Evolutionary conservation across 2,888 invertebrate species (phyloP), one percentile per base, ranked within the genome.

Genomic region (Pristionchus fissidentatus): DNA sequence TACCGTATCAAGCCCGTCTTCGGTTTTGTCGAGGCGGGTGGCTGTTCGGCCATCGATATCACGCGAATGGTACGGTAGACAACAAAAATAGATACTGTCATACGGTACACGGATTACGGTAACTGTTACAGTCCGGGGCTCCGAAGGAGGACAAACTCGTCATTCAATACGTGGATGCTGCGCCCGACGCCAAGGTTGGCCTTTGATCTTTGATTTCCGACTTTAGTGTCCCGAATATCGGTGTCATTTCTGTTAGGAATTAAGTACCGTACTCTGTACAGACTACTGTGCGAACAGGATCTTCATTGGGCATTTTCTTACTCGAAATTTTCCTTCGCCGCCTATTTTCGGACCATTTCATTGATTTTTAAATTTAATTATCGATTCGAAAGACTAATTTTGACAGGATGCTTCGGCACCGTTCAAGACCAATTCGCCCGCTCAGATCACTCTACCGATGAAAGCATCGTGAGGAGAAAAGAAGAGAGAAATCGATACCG

Each of bases 361-460:
- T n/a, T n/a, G n/a, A n/a, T n/a, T n/a, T n/a, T n/a, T n/a, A n/a
- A n/a, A n/a, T n/a, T n/a, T n/a, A n/a, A n/a, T n/a, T n/a, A n/a
- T n/a, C n/a, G n/a, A n/a, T n/a, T n/a, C n/a, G n/a, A n/a, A n/a
- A n/a, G n/a, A n/a, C n/a, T n/a, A n/a, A n/a, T 41, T 35, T 43
- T 57, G 19, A 70, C 41, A 62, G 66, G 84, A 84, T 55, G 73
- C 84, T 26, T 75, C 81, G 38, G 77, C 57, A 19, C 66, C 66
- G 19, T 84, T 84, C 84, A 84, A 84, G 82, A 75, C 75, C 19
- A 77, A 73, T 10, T 60, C 38, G 38, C 77, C 62, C 8, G 62
- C 49, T n/a, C 66, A 66, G 46, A 82, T 84, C 60, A 83, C 77
- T 32, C 52, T 84, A 26, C 84, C 84, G 15, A 75, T 83, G 46